These are phyloP conservation scores for Leucopternis melanops DNA, from an alignment of 2,113 vertebrate species.

Conservation along the genomic window DNA sequence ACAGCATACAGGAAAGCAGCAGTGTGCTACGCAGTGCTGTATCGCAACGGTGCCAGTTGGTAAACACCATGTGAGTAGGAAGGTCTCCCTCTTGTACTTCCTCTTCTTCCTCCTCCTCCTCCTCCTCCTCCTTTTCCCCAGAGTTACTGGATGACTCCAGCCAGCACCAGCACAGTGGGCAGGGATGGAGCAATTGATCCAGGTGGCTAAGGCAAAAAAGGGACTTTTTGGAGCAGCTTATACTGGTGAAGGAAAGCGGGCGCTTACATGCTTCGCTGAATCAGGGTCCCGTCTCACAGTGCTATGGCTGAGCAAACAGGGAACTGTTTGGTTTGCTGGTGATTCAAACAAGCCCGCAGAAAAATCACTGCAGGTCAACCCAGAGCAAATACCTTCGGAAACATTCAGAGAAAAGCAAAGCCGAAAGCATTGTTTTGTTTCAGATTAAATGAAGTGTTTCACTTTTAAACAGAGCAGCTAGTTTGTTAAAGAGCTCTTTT, in stretches of 20 bases:
- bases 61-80: background rate
- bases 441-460: conserved; percentile 13
- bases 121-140: background rate
- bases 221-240: background rate
- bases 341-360: conserved; percentile 13
- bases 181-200: background rate
- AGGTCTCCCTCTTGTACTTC: background rate
- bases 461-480: background rate
- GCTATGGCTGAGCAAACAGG: conserved; percentile 23
- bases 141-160: background rate
- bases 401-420: background rate
- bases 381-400: conserved; percentile 9
- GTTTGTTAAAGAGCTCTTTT: background rate
- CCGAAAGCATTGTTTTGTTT: background rate
- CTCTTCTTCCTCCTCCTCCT: background rate
- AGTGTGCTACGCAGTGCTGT: background rate
- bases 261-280: background rate
- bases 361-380: background rate
- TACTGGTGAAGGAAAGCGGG: background rate
- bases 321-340: conserved; percentile 22
- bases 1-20: background rate
- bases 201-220: background rate
- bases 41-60: background rate
- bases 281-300: background rate
- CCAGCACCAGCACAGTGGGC: background rate